These are phyloP conservation scores for Dissostichus mawsoni DNA, from an alignment of 2,113 vertebrate species.

Conservation along the genomic window DNA sequence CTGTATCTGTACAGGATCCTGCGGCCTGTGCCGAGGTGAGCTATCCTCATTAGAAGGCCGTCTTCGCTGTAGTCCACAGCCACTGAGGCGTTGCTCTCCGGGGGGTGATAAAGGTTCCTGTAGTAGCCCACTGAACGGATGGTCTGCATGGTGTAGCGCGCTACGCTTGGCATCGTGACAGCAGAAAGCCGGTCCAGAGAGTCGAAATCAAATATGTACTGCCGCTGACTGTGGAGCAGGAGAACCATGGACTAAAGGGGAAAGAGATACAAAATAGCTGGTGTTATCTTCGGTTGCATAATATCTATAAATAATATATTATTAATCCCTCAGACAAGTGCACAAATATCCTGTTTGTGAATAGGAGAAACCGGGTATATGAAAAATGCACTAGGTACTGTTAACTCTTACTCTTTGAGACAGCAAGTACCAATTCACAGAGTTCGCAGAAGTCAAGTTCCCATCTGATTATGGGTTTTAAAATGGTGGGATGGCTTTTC, in stretches of 20 bases:
- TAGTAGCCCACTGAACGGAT: slow-evolving; percentile 98
- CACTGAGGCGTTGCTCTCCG: slow-evolving; percentile 96
- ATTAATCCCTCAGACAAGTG: slow-evolving; percentile 21
- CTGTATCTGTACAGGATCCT: slow-evolving; percentile 95
- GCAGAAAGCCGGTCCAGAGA: slow-evolving; percentile 93
- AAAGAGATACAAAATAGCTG: slow-evolving; percentile 47
- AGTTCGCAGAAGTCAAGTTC: too few species aligned
- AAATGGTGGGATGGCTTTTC: too few species aligned
- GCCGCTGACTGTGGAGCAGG: slow-evolving; percentile 96
- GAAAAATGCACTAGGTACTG: slow-evolving; percentile 38
- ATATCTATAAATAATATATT: slow-evolving; percentile 42
- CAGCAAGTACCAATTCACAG: not conserved
- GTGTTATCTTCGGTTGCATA: slow-evolving; percentile 44
- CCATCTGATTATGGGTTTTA: too few species aligned
- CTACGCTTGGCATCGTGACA: slow-evolving; percentile 97
- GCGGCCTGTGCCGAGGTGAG: slow-evolving; percentile 94
- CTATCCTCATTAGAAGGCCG: slow-evolving; percentile 92
- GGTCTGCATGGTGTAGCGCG: slow-evolving; percentile 97
- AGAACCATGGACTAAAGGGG: slow-evolving; percentile 94
- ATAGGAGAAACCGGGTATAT: slow-evolving; percentile 21
- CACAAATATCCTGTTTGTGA: slow-evolving; percentile 21
- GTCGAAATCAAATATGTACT: slow-evolving; percentile 98
- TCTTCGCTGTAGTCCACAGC: slow-evolving; percentile 98
- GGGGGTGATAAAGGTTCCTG: slow-evolving; percentile 97
- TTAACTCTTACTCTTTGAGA: slow-evolving; percentile 14